phyloP scores from a whole-genome alignment of 2,888 invertebrate species.

The Argynnis bischoffii region DNA sequence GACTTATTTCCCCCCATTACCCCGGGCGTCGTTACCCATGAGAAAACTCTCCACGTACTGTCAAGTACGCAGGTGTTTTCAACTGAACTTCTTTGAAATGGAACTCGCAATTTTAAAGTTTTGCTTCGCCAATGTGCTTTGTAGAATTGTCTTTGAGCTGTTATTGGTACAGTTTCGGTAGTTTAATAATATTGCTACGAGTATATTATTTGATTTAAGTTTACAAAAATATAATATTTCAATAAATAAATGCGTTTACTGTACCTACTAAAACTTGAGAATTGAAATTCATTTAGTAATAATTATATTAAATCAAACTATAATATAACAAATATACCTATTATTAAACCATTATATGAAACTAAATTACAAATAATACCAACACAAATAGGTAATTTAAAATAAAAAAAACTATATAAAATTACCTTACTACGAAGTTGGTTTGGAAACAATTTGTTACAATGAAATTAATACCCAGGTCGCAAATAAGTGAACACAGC shows the following conservation, averaged over 20 bases:
- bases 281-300: background rate
- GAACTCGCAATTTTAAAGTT: constrained; percentile 48
- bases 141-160: constrained; percentile 35
- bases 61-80: constrained; percentile 62
- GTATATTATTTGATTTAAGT: too few species aligned
- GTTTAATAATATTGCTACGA: background rate
- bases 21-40: constrained; percentile 47
- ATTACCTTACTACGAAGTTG: constrained; percentile 19
- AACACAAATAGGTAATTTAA: constrained; percentile 6
- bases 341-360: too few species aligned
- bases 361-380: too few species aligned
- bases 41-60: constrained; percentile 66
- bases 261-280: background rate
- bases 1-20: constrained; percentile 76
- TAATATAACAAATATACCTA: too few species aligned
- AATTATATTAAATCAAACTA: too few species aligned
- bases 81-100: constrained; percentile 53
- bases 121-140: constrained; percentile 38
- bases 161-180: constrained; percentile 31
- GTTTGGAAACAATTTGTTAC: constrained; percentile 30
- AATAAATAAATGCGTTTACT: too few species aligned
- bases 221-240: too few species aligned
- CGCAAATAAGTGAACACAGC: constrained; percentile 50
- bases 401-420: constrained; percentile 26
- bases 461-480: constrained; percentile 41